Base-by-base conservation (phyloP, 2,888 invertebrate species). In the Drosophila helvetica region DNA sequence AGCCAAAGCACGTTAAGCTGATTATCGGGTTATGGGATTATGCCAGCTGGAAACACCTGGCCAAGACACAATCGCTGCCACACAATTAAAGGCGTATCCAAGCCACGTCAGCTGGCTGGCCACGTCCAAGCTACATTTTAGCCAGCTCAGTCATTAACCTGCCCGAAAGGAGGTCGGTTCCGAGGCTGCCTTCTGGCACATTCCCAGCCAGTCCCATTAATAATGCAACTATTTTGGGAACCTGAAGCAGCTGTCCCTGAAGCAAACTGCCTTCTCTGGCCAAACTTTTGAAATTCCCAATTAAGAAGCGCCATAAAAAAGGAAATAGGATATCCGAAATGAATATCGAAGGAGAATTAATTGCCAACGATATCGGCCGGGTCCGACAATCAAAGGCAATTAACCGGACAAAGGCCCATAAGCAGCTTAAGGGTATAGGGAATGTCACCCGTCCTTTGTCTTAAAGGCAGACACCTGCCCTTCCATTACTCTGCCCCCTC, bases 371-470 rank as follows among this genome's bases (percentile, higher is more conserved):
- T 66, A 55, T 66, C 48, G 43, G 33, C 55, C 19, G 46, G 25
- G 18, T 27, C 47, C 19, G 68, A 27, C 63, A 69, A 63, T 59
- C 69, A 69, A 66, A 64, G 57, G 46, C 51, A 63, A 43, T 61
- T 59, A 58, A 60, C 52, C 46, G 68, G 68, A 67, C 67, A 57
- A 33, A 68, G 68, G 46, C 17, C 56, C 68, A 9, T 47, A 57
- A 47, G 51, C 68, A 38, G 68, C 66, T 52, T 46, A 67, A n/a
- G 54, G 48, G 50, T n/a, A n/a, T n/a, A 2, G n/a, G n/a, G 2
- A 65, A 66, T 54, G 47, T 43, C 66, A 65, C 42, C 66, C 17
- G 15, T 43, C 48, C 33, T 46, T 25, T 27, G 18, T 47, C 12
- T 3, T 15, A 22, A 33, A 15, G 19, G 15, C 53, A 4, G 15